Evolutionary conservation across 2,113 vertebrate species (phyloP).

Genomic region (Festucalex cinctus): DNA sequence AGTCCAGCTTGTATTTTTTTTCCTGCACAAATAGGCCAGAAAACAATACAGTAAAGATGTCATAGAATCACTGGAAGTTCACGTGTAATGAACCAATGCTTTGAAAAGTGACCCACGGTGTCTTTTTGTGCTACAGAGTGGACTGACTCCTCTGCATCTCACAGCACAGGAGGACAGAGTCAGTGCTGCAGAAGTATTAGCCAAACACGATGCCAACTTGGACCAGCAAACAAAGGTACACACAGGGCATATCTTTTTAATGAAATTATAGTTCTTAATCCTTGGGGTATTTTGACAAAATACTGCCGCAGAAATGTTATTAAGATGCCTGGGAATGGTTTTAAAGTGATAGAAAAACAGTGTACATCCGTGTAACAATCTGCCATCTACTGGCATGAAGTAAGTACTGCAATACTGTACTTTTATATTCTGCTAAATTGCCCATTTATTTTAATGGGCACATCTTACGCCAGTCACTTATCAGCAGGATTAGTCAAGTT

Average conservation of each 20-base stretch:
- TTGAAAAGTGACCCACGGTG: not conserved
- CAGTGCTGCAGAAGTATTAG: slow-evolving; percentile 84
- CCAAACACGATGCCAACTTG: slow-evolving; percentile 82
- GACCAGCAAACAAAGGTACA: slow-evolving; percentile 93
- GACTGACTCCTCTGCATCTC: slow-evolving; percentile 89
- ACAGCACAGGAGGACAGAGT: slow-evolving; percentile 94
- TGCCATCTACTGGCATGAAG: not conserved
- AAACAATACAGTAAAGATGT: not conserved
- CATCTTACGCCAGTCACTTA: not conserved
- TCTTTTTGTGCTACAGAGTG: slow-evolving; percentile 73
- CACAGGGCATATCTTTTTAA: not conserved
- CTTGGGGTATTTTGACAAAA: not conserved
- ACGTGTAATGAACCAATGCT: not conserved
- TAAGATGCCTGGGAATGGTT: not conserved
- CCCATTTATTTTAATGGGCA: not conserved
- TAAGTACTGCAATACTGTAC: not conserved
- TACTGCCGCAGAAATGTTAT: not conserved
- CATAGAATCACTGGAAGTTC: not conserved
- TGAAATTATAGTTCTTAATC: not conserved
- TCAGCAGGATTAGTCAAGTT: not conserved
- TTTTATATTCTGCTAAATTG: not conserved
- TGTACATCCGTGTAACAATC: not conserved
- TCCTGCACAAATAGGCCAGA: not conserved
- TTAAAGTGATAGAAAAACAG: not conserved
- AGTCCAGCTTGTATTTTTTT: not conserved